Evolutionary conservation across 2,113 vertebrate genomes (phyloP).

Genomic region (Ramphastos sulfuratus): DNA sequence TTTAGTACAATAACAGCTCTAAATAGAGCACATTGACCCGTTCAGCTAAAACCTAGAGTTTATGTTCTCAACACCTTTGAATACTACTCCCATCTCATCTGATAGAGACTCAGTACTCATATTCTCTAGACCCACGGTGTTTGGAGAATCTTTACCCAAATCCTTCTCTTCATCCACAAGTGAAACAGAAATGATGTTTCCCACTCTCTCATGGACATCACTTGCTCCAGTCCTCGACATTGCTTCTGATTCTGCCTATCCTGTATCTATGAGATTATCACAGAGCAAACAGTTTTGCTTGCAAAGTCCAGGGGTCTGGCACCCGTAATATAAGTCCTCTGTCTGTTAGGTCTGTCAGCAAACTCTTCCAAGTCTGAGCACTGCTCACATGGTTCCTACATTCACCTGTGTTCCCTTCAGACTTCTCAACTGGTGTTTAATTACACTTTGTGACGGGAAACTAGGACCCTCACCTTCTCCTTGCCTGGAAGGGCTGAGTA

Average conservation of each 20-base stretch:
- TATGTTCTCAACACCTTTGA: neutral
- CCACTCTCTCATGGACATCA: neutral
- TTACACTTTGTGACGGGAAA: neutral
- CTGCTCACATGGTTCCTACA: neutral
- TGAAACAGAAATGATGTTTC: neutral
- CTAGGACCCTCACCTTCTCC: neutral
- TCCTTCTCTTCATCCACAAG: neutral
- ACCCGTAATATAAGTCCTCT: neutral
- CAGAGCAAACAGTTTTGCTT: neutral
- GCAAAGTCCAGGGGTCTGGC: neutral
- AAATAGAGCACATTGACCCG: neutral
- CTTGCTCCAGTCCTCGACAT: neutral
- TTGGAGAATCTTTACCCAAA: neutral
- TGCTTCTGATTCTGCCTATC: neutral
- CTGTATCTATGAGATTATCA: neutral
- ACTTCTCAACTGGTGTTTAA: neutral
- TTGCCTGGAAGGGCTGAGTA: neutral
- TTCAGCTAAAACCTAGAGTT: neutral
- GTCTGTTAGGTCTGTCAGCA: neutral
- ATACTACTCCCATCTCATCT: neutral
- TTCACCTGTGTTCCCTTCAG: neutral
- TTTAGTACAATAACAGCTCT: neutral
- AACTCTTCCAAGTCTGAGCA: neutral
- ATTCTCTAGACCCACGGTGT: neutral
- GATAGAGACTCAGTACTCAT: neutral